Evolutionary conservation across 2,113 vertebrate genomes (phyloP), one percentile per base, ranked within the genome.

Genomic region (Tiliqua scincoides): DNA sequence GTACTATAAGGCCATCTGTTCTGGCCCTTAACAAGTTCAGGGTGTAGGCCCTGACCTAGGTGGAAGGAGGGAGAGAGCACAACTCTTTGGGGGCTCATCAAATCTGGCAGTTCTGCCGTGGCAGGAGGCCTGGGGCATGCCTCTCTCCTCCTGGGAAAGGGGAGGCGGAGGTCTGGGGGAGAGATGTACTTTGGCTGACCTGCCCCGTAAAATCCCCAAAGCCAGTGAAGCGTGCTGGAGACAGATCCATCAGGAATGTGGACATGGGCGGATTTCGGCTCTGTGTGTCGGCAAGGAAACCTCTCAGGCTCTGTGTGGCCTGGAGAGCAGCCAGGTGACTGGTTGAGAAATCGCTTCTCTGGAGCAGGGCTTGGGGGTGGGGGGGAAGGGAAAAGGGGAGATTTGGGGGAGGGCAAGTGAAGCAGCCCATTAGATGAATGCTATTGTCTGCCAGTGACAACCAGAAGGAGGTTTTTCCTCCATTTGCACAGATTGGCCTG

Each of bases 311-410:
- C 32, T 90, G 93, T 93, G 95, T 92, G 94, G 94, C 84, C 94
- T 95, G 95, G 95, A 94, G 70, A 20, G 54, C 73, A 0, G 94
- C 94, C 95, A 95, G 90, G 74, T 40, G 89, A 85, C 79, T 73
- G 92, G 83, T 90, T 91, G 90, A 10, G 35, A 61, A 74, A 65
- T 87, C 73, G 3, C 1, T 35, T 30, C 83, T 14, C 0, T 85
- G 92, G 70, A 71, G 67, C 25, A 88, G 87, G 82, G 85, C 54
- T 35, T 89, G 72, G 88, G 90, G 52, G 78, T 85, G 59, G 84
- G 65, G 83, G 73, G 83, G 82, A 77, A 78, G 77, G 79, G 86
- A 74, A 68, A 88, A 68, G 1, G 7, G 0, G 10, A 23, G 71
- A 88, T n/a, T n/a, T n/a, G 30, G 62, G 12, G 17, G 35, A 27